Evolutionary conservation across 2,113 vertebrate species (phyloP).

Genomic region (Mola mola): DNA sequence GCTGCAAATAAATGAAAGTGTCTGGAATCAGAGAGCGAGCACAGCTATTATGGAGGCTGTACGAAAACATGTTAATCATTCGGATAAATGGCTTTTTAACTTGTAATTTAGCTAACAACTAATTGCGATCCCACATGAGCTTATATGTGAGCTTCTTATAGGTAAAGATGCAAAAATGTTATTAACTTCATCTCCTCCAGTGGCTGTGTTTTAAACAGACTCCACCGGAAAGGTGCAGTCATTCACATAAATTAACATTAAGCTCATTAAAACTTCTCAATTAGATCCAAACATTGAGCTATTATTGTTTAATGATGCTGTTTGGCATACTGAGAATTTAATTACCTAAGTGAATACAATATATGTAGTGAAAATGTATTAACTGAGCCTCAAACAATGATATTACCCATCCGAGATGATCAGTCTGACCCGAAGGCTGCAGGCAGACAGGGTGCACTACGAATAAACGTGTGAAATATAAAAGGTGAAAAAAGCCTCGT

Average conservation of each 20-base stretch:
- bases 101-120: not conserved
- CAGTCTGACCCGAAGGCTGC: not conserved
- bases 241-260: no score
- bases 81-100: not conserved
- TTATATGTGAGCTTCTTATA: slow-evolving; percentile 1
- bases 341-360: no score
- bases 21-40: not conserved
- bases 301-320: no score
- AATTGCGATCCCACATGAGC: not conserved
- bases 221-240: no score
- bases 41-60: not conserved
- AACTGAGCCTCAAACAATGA: not conserved
- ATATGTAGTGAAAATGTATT: not conserved
- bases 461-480: slow-evolving; percentile 21
- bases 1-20: not conserved
- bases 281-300: no score
- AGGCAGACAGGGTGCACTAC: not conserved
- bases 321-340: no score
- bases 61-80: not conserved
- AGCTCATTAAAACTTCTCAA: no score
- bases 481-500: slow-evolving; percentile 30
- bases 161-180: slow-evolving; percentile 18
- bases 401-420: not conserved
- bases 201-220: no score
- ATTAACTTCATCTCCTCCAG: no score